Evolutionary conservation across 2,113 vertebrate genomes (phyloP).

Genomic region (Oenanthe melanoleuca): DNA sequence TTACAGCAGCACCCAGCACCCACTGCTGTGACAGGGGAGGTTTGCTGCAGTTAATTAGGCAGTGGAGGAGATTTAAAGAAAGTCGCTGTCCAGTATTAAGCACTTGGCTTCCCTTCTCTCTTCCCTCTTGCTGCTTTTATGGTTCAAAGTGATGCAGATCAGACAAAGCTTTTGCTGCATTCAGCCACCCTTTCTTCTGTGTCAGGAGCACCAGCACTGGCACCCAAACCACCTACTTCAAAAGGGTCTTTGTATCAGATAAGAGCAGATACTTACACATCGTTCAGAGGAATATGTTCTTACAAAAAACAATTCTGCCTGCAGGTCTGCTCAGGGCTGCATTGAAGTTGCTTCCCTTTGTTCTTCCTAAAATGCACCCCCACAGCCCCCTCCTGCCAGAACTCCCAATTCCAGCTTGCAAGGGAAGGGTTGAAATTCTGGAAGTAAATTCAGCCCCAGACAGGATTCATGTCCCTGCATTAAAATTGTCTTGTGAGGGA

Average conservation of each 20-base stretch:
- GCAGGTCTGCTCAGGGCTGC: not conserved
- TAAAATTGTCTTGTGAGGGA: not conserved
- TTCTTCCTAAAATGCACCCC: not conserved
- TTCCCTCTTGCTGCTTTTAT: slow-evolving; percentile 1
- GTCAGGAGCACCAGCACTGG: not conserved
- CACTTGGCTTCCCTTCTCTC: not conserved
- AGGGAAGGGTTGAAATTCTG: not conserved
- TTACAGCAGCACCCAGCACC: not conserved
- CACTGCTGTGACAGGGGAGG: fast-evolving
- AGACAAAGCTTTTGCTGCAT: not conserved
- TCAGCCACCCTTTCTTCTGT: not conserved
- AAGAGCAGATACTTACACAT: slow-evolving; percentile 30
- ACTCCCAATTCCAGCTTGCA: not conserved
- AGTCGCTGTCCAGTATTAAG: slow-evolving; percentile 28
- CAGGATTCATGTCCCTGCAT: not conserved
- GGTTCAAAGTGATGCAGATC: slow-evolving; percentile 9
- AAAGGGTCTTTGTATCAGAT: slow-evolving; percentile 3
- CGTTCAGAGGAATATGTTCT: not conserved
- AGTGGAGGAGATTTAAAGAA: not conserved
- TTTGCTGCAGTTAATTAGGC: not conserved
- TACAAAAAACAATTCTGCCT: not conserved
- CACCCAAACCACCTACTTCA: slow-evolving; percentile 20
- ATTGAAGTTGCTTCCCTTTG: slow-evolving; percentile 21
- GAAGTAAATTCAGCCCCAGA: not conserved
- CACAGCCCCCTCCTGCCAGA: not conserved